Conservation (phyloP, 2,113 vertebrate genomes). For the Archilochus colubris region DNA sequence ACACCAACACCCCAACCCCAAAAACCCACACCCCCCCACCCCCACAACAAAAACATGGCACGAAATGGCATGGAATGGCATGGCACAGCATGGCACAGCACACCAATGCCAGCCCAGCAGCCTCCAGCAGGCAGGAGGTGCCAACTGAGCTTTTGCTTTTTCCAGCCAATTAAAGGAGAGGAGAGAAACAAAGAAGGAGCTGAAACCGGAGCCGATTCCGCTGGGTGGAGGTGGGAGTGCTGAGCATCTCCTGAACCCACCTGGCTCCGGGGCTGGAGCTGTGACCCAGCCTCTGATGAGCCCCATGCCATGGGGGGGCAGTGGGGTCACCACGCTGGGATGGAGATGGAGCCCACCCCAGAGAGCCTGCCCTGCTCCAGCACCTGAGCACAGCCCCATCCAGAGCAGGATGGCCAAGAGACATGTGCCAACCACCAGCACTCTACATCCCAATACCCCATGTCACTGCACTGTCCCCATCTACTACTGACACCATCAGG, state of each 20-base stretch:
- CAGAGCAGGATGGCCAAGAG: fast-evolving
- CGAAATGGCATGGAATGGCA: background rate
- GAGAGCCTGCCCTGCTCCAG: fast-evolving
- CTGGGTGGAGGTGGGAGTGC: background rate
- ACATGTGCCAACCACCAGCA: fast-evolving
- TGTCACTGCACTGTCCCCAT: fast-evolving
- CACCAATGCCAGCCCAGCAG: background rate
- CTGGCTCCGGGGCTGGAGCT: background rate
- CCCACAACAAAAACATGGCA: too few species aligned
- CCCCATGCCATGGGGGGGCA: fast-evolving
- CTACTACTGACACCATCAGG: background rate
- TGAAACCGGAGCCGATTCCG: background rate
- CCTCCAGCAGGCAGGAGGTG: background rate
- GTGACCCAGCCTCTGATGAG: background rate
- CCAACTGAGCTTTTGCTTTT: constrained; percentile 17
- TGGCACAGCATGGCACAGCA: fast-evolving
- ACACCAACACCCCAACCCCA: too few species aligned
- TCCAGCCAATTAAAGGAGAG: constrained; percentile 37
- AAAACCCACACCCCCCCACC: too few species aligned
- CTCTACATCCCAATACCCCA: fast-evolving
- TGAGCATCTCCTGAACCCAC: background rate
- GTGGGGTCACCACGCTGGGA: fast-evolving
- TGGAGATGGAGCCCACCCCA: fast-evolving
- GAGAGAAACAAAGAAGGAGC: constrained; percentile 50
- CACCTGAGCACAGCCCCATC: fast-evolving